Evolutionary conservation across 2,113 vertebrate genomes (phyloP), one percentile per base, ranked within the genome.

Genomic region (Cyprinodon tularosa): DNA sequence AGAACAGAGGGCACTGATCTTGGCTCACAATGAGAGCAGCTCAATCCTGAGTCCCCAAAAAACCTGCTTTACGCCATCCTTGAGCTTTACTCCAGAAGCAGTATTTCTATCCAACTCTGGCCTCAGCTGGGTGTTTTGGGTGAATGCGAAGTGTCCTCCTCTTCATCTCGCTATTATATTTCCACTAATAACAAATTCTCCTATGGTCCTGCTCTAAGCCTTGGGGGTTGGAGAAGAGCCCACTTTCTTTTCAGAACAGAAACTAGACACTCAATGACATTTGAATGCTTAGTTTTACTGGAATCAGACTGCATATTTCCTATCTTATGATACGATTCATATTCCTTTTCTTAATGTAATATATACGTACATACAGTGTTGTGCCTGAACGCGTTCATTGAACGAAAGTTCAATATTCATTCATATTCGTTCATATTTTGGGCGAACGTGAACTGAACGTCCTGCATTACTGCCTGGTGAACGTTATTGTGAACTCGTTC

Each of bases 151-250:
- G 66, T 62, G 50, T 71, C 59, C 62, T 63, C 66, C 40, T 68
- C 78, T 63, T 72, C 42, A 84, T 87, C 75, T 81, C 64, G 42
- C 81, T 62, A 64, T 82, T 75, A 86, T 84, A 61, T 3, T 36
- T 82, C 64, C 67, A 77, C 39, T 88, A 86, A 86, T 83, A 78
- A 77, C 71, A 84, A 74, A 84, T 65, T 66, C 45, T 73, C 72
- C 66, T 59, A 40, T 45, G 63, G 39, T 50, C 39, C 38, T 22
- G 42, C 68, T 77, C 74, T 53, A 36, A 70, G 70, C 37, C 29
- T 29, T 29, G 44, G 12, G 44, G 10, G 20, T 37, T 22, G 9
- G 11, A 61, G 15, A 84, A 62, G 65, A 82, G 62, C 66, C 20
- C 57, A 69, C 29, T 50, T 68, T 81, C 57, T 82, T 66, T 64